These are phyloP conservation scores for Phalanger gymnotis DNA, from an alignment of 2,797 vertebrate species.

Conservation along the genomic window DNA sequence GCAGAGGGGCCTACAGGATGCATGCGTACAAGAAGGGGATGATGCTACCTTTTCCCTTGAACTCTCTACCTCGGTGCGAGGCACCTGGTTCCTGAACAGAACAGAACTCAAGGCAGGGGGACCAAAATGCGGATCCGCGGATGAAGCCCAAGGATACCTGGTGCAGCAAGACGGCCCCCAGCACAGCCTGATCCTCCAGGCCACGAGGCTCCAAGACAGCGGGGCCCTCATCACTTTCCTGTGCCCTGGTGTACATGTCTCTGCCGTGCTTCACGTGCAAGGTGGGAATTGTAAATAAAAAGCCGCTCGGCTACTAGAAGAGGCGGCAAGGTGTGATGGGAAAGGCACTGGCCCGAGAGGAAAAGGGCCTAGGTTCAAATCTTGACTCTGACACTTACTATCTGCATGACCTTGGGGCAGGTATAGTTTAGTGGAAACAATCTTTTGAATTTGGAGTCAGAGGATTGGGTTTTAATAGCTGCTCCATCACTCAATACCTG, in stretches of 20 bases:
- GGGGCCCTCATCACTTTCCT: slow-evolving; percentile 92
- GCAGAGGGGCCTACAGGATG: slow-evolving; percentile 91
- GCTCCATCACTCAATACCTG: not conserved
- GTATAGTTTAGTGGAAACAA: not conserved
- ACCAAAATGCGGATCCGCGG: slow-evolving; percentile 80
- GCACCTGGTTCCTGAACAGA: slow-evolving; percentile 93
- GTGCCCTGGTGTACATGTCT: slow-evolving; percentile 90
- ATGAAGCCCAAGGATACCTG: slow-evolving; percentile 83
- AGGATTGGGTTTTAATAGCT: not conserved
- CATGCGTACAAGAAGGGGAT: slow-evolving; percentile 88
- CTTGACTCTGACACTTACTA: no score
- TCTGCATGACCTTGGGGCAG: not conserved
- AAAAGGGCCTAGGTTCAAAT: not conserved
- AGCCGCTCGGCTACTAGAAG: not conserved
- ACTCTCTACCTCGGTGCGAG: slow-evolving; percentile 91
- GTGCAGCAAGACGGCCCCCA: slow-evolving; percentile 86
- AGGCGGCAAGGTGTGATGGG: not conserved
- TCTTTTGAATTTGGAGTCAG: not conserved
- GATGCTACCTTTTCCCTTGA: slow-evolving; percentile 92
- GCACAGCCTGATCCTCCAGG: slow-evolving; percentile 90
- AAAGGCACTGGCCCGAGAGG: not conserved
- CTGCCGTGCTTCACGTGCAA: slow-evolving; percentile 92
- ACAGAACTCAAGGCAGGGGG: slow-evolving; percentile 87
- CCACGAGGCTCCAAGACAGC: slow-evolving; percentile 87
- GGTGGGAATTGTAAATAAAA: slow-evolving; percentile 83